Evolutionary conservation across 2,113 vertebrate genomes (phyloP), one percentile per base, ranked within the genome.

Genomic region (Atractosteus spatula): DNA sequence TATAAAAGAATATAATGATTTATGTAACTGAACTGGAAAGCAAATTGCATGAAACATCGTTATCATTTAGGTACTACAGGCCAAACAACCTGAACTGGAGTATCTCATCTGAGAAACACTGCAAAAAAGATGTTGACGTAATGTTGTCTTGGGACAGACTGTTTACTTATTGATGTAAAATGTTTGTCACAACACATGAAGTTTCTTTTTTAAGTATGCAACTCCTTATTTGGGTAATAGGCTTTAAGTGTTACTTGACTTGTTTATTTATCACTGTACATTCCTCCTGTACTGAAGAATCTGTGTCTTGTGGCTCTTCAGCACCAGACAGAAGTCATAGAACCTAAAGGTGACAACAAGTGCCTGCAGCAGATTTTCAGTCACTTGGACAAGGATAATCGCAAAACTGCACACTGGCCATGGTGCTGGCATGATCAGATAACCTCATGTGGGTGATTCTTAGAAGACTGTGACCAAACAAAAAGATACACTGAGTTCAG

Each of bases 301-400:
- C 56, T 51, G 47, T 51, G 47, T 51, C 47, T 66, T 59, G 68
- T 55, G 74, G 74, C 81, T 77, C 62, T 0, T 63, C 74, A 74
- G 80, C 69, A 73, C 78, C 77, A 82, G 47, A 51, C 10, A 51
- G 76, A 80, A 81, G 75, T 81, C 75, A 76, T 76, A 77, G 74
- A 82, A 76, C 80, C 76, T 78, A 82, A 71, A 79, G 81, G 67
- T 74, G 72, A 85, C 85, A 87, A 73, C 82, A 93, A 93, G 90
- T 93, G 91, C 91, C 91, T 93, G 88, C 70, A 80, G 85, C 72
- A 82, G 82, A 85, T 70, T 42, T 69, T 77, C 29, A 29, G 41
- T 41, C 14, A 8, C 5, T 51, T 51, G 2, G 8, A 66, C 64
- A 12, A 66, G 41, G 41, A 66, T 8, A 43, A 12, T 44, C 41